phyloP scores from a whole-genome alignment of 2,888 invertebrate genomes.

The Heliconius charithonia region DNA sequence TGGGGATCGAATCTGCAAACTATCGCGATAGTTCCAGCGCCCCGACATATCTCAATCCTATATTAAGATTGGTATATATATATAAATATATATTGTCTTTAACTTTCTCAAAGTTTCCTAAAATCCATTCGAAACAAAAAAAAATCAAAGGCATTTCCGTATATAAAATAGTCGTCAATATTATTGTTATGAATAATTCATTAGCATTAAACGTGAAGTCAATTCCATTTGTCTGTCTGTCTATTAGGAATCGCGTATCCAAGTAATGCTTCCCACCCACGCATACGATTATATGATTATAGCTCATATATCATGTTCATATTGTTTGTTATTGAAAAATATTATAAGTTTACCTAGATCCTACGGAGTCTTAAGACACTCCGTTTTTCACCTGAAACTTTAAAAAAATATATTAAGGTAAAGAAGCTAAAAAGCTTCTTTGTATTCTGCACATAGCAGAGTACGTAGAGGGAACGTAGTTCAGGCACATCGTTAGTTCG shows the following conservation, averaged over 20 bases:
- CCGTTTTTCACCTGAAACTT: not conserved
- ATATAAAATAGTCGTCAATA: constrained; percentile 32
- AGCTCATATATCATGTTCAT: constrained; percentile 24
- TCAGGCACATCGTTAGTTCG: too few relatives aligned
- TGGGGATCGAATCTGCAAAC: too few relatives aligned
- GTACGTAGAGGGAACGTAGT: too few relatives aligned
- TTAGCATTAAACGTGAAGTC: constrained; percentile 39
- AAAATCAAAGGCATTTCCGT: constrained; percentile 22
- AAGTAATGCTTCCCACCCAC: constrained; percentile 33
- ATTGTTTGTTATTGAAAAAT: constrained; percentile 13
- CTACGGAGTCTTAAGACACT: not conserved
- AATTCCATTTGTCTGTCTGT: constrained; percentile 54
- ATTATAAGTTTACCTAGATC: not conserved
- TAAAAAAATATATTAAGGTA: too few relatives aligned
- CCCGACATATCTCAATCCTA: too few relatives aligned
- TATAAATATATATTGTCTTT: too few relatives aligned
- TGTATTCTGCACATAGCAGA: too few relatives aligned
- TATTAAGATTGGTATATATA: too few relatives aligned
- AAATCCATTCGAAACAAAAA: not conserved
- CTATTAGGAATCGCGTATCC: constrained; percentile 34
- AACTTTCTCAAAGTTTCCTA: too few relatives aligned
- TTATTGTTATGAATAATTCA: constrained; percentile 45
- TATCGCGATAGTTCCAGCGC: too few relatives aligned
- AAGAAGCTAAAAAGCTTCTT: too few relatives aligned
- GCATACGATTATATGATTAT: constrained; percentile 25